These are phyloP conservation scores for Enteromius argenteus DNA, from an alignment of 2,797 vertebrate species.

Conservation along the genomic window DNA sequence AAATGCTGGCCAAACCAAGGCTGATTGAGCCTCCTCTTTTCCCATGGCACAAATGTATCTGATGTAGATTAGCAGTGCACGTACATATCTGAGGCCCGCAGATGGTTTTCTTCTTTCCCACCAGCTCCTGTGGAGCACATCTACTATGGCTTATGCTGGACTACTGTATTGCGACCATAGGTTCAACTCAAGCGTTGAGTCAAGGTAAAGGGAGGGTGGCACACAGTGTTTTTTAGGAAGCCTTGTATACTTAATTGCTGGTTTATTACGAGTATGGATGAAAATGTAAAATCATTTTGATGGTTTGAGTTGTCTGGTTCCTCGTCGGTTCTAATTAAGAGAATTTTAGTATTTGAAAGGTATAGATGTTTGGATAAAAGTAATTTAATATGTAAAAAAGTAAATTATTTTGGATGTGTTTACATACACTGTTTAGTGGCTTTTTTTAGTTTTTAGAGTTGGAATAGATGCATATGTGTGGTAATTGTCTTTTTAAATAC, in stretches of 20 bases:
- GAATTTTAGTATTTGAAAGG: background rate
- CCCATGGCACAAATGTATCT: constrained; percentile 63
- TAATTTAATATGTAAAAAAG: background rate
- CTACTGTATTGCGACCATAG: background rate
- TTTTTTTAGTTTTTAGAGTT: background rate
- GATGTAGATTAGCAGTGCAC: constrained; percentile 61
- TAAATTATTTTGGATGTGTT: background rate
- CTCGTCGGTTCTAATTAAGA: no score
- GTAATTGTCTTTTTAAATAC: background rate
- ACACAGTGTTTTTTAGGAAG: background rate
- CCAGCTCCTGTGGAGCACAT: constrained; percentile 42
- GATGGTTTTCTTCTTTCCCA: constrained; percentile 43
- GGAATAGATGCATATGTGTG: background rate
- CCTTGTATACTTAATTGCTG: background rate
- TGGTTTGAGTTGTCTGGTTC: background rate
- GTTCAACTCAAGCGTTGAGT: background rate
- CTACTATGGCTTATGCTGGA: constrained; percentile 1
- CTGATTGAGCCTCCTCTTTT: constrained; percentile 60
- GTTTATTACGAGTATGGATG: background rate
- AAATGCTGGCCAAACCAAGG: constrained; percentile 56
- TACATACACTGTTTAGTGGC: background rate
- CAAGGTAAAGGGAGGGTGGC: background rate
- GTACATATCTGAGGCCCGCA: constrained; percentile 53
- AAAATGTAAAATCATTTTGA: background rate
- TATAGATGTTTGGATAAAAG: background rate